phyloP scores from a whole-genome alignment of 2,888 invertebrate genomes.

The Eupithecia vulgata region DNA sequence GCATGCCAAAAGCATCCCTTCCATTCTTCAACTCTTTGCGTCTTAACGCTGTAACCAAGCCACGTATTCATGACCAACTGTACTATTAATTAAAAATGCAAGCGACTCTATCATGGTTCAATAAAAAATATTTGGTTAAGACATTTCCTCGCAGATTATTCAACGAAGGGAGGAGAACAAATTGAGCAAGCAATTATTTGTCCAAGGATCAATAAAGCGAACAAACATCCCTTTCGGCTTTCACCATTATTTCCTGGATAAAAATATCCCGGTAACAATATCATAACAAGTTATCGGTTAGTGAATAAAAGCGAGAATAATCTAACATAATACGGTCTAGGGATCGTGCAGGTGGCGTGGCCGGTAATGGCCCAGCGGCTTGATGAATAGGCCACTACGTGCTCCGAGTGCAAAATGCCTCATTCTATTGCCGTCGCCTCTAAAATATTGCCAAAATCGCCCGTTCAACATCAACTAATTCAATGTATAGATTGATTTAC shows the following conservation, averaged over 20 bases:
- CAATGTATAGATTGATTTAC: constrained; percentile 80
- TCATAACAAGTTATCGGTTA: constrained; percentile 63
- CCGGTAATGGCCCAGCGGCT: constrained; percentile 75
- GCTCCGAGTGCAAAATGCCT: constrained; percentile 73
- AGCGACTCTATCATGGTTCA: too few species aligned
- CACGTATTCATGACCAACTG: background rate
- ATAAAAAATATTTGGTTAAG: background rate
- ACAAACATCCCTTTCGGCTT: constrained; percentile 20
- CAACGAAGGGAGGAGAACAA: constrained; percentile 10
- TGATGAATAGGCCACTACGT: constrained; percentile 80
- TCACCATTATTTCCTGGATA: constrained; percentile 13
- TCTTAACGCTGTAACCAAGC: background rate
- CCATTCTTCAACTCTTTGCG: background rate
- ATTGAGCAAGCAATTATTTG: constrained; percentile 22
- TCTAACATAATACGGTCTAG: constrained; percentile 73
- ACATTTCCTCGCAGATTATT: constrained; percentile 3
- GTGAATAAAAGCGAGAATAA: constrained; percentile 71
- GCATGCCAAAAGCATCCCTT: background rate
- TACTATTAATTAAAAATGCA: background rate
- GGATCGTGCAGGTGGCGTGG: constrained; percentile 75
- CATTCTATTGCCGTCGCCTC: constrained; percentile 71
- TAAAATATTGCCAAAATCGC: constrained; percentile 78
- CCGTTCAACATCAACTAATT: constrained; percentile 79
- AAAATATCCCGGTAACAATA: constrained; percentile 35
- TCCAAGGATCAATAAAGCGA: constrained; percentile 24